These are phyloP conservation scores for Octopus sinensis DNA, from an alignment of 1,140 invertebrate genomes.

Conservation along the genomic window DNA sequence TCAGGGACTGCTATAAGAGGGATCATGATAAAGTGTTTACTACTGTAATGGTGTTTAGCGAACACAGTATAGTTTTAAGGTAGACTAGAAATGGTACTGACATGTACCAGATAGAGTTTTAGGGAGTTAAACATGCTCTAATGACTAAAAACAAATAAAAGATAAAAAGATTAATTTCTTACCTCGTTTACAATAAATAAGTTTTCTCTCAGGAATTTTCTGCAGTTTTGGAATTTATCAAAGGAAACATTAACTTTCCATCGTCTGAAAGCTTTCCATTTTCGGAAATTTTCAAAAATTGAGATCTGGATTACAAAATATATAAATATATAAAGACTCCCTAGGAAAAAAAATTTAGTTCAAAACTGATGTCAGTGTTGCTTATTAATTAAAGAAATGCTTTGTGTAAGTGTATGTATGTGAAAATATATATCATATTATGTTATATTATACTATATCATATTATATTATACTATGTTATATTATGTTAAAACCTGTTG, in stretches of 20 bases:
- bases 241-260: slow-evolving; percentile 75
- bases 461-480: neutral
- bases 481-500: neutral
- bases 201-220: slow-evolving; percentile 65
- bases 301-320: slow-evolving; percentile 63
- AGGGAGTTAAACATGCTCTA: neutral
- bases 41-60: neutral
- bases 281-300: slow-evolving; percentile 70
- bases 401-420: neutral
- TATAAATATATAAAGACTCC: neutral
- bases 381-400: neutral
- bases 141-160: neutral
- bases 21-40: neutral
- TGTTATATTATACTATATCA: neutral
- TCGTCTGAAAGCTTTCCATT: slow-evolving; percentile 79
- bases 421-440: neutral
- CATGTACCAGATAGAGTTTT: neutral
- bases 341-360: neutral
- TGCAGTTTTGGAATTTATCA: slow-evolving; percentile 66
- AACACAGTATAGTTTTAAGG: neutral
- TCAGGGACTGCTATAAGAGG: neutral
- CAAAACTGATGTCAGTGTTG: neutral
- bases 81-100: neutral
- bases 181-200: slow-evolving; percentile 71
- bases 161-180: slow-evolving; percentile 24